Evolutionary conservation across 2,888 invertebrate species (phyloP).

Genomic region (Ormyrus pomaceus): DNA sequence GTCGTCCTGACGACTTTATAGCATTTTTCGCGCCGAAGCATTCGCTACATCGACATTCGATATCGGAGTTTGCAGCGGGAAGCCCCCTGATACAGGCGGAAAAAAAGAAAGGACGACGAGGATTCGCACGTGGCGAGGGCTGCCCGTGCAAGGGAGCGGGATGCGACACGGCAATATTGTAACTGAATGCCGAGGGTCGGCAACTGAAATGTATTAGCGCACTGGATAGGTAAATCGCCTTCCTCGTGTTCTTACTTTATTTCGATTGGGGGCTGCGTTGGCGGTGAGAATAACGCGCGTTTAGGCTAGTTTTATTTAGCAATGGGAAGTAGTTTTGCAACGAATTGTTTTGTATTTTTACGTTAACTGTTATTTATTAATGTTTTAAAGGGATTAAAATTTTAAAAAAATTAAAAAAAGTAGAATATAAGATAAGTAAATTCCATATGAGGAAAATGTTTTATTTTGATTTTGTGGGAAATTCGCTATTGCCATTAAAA

Average conservation of each 20-base stretch:
- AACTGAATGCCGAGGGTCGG: conserved; percentile 9
- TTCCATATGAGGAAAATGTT: too few relatives aligned
- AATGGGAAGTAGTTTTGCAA: too few relatives aligned
- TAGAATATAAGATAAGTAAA: too few relatives aligned
- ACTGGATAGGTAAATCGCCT: conserved; percentile 12
- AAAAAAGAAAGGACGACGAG: conserved; percentile 17
- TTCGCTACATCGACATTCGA: conserved; percentile 24
- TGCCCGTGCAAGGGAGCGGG: neutral
- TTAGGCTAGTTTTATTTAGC: neutral
- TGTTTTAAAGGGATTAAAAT: too few relatives aligned
- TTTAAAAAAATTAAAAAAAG: too few relatives aligned
- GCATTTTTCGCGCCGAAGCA: conserved; percentile 17
- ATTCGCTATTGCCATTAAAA: too few relatives aligned
- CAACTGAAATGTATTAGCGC: neutral
- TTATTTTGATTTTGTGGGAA: too few relatives aligned
- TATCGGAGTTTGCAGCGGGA: conserved; percentile 30
- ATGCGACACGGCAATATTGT: conserved; percentile 6
- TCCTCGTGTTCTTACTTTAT: conserved; percentile 19
- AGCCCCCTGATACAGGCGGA: conserved; percentile 11
- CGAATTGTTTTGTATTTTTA: too few relatives aligned
- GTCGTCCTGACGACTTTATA: conserved; percentile 29
- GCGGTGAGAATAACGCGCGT: neutral
- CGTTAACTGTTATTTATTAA: too few relatives aligned
- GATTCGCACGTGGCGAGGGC: neutral
- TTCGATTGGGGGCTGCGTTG: neutral